Evolutionary conservation across 1,140 invertebrate species (phyloP), one percentile per base, ranked within the genome.

Genomic region (Sitodiplosis mosellana): DNA sequence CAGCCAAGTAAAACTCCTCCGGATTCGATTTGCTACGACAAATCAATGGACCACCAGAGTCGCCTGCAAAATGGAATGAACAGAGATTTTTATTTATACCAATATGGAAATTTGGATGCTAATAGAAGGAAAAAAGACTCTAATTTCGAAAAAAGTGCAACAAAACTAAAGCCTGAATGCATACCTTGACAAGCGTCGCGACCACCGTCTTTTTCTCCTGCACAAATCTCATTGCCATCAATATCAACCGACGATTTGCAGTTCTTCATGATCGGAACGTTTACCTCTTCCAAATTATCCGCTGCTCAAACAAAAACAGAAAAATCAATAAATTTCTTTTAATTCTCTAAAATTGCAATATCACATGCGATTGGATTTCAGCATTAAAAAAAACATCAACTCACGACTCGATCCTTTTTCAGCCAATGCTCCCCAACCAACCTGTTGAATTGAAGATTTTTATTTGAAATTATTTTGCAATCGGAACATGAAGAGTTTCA

Each of bases 11-110:
- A 76, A 78, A 83, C 53, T 79, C 74, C 43, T 72, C 68, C 0
- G 65, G 55, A 52, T 70, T 68, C 10, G 67, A 60, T 10, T 74
- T 71, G 59, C 76, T 77, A 57, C 69, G 73, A 63, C 82, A 86
- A 56, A 86, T 69, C 19, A 87, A 69, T 20, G 83, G 83, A 11
- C 85, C 83, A 18, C 83, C 83, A 51, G 81, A 84, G 53, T 85
- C 82, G 21, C 82, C 81, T 65, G 17, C 14, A 27, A 18, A 27
- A 33, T 10, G n/a, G 8, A 7, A 12, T 46, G 27, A 21, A 27
- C 10, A 8, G 19, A 6, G 11, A 10, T 22, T 46, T 14, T 8
- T n/a, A n/a, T n/a, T n/a, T n/a, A n/a, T n/a, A n/a, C n/a, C n/a
- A n/a, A 46, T 33, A 20, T 33, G 8, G 10, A 38, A 20, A 20